These are phyloP conservation scores for Drosophila mayaguana DNA, from an alignment of 2,888 invertebrate genomes.

Conservation along the genomic window DNA sequence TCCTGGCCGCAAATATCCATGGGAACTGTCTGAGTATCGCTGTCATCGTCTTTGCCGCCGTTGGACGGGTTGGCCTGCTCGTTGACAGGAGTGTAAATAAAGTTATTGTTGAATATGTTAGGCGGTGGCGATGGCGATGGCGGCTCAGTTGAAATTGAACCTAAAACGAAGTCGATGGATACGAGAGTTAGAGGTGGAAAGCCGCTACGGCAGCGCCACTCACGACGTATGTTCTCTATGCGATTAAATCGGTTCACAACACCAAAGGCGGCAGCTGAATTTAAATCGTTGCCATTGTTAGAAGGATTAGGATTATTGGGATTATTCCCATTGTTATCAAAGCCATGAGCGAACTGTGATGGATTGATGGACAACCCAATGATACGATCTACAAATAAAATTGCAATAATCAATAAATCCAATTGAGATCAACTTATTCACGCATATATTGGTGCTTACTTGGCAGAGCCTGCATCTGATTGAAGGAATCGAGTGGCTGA, in stretches of 20 bases:
- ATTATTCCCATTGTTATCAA: background rate
- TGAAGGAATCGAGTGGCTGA: background rate
- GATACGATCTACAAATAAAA: background rate
- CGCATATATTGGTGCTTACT: no score
- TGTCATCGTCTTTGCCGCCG: background rate
- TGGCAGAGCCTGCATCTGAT: background rate
- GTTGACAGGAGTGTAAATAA: background rate
- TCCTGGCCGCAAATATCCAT: background rate
- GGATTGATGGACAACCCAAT: background rate
- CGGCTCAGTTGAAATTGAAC: background rate
- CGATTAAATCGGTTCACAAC: background rate
- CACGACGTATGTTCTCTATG: background rate
- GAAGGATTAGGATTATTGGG: no score
- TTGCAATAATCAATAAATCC: no score
- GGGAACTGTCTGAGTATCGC: background rate
- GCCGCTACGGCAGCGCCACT: background rate
- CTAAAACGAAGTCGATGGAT: no score
- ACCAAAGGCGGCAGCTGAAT: background rate
- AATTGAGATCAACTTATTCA: no score
- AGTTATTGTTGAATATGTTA: background rate
- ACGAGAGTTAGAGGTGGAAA: no score
- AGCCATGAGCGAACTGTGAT: background rate
- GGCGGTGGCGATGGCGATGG: constrained; percentile 3
- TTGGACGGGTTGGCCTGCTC: background rate
- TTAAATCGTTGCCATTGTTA: background rate